A percentile compares a stretch with the other conserved stretches of the same genome.
Evolutionary conservation across 2,797 vertebrate genomes (phyloP).

Genomic region (Iguana delicatissima): DNA sequence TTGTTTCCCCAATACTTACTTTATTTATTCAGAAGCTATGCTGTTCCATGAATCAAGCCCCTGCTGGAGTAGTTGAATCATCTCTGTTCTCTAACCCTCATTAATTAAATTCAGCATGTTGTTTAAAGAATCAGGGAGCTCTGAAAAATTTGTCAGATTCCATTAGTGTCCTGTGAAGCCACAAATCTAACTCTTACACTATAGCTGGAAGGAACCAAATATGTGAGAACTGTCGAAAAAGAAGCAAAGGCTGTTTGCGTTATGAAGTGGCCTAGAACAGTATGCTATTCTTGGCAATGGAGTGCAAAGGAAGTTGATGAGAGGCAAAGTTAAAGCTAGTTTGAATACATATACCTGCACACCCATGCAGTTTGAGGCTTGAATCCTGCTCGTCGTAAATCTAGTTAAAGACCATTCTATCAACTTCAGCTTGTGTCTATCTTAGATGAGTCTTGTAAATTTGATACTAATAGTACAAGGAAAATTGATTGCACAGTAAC

Average conservation of each 20-base stretch:
- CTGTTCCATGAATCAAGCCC: not conserved
- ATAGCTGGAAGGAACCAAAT: not conserved
- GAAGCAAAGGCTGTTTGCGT: slow-evolving; percentile 23
- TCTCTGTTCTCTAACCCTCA: not conserved
- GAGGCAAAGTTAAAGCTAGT: not conserved
- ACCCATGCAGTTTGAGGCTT: slow-evolving; percentile 28
- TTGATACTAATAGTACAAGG: not conserved
- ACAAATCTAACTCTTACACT: slow-evolving; percentile 22
- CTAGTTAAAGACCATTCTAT: not conserved
- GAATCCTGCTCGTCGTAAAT: not conserved
- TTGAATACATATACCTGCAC: slow-evolving; percentile 22
- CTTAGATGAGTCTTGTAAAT: not conserved
- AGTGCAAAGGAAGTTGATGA: not conserved
- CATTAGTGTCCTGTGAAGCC: slow-evolving; percentile 37
- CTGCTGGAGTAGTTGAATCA: slow-evolving; percentile 16
- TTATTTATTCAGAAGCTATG: not conserved
- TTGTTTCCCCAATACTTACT: not conserved
- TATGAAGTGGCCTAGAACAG: not conserved
- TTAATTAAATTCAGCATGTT: slow-evolving; percentile 22
- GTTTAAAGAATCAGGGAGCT: not conserved
- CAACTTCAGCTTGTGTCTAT: not conserved
- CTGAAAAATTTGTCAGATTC: not conserved
- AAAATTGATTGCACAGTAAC: not conserved
- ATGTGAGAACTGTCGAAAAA: slow-evolving; percentile 2
- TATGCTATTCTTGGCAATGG: not conserved